Evolutionary conservation across 2,888 invertebrate species (phyloP).

Genomic region (Rotaria sp.): DNA sequence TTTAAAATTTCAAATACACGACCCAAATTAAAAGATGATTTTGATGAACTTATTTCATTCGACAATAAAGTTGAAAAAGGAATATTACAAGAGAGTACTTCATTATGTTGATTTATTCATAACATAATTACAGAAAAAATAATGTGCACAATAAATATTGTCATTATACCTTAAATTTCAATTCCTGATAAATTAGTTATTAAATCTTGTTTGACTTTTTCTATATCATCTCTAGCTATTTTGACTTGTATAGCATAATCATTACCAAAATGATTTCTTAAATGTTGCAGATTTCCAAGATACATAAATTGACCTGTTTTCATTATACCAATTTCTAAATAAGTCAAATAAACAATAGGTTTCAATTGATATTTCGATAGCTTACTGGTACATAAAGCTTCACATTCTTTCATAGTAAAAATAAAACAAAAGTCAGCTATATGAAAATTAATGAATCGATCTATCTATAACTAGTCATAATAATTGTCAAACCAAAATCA

Average conservation of each 20-base stretch:
- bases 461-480: constrained; percentile 53
- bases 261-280: neutral
- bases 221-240: neutral
- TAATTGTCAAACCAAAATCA: constrained; percentile 50
- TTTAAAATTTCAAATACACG: neutral
- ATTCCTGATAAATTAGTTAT: neutral
- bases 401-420: constrained; percentile 40
- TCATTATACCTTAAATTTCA: neutral
- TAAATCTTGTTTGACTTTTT: neutral
- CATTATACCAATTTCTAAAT: constrained; percentile 25
- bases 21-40: neutral
- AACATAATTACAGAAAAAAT: no score
- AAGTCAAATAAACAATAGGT: no score
- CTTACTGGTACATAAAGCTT: constrained; percentile 34
- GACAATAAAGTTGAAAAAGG: neutral
- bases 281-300: neutral
- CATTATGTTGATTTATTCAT: constrained; percentile 7
- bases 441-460: neutral
- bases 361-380: no score
- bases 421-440: neutral
- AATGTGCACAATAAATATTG: no score
- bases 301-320: neutral
- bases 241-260: neutral
- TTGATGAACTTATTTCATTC: neutral
- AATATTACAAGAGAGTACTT: neutral